A percentile compares a stretch with the other conserved stretches of the same genome.
These are phyloP conservation scores for Argyrosomus regius DNA, from an alignment of 2,797 vertebrate genomes.

Conservation along the genomic window DNA sequence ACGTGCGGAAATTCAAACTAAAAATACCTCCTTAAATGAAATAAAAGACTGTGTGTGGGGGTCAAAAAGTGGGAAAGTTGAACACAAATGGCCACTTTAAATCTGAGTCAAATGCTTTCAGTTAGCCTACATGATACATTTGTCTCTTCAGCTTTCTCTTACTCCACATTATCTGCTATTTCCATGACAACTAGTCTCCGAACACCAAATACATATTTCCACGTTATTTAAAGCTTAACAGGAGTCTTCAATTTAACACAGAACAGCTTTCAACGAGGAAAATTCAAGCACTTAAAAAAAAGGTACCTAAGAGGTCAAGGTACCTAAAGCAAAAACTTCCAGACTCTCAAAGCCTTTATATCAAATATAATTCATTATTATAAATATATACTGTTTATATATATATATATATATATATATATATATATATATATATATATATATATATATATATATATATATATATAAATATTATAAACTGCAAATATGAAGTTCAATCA, in stretches of 20 bases:
- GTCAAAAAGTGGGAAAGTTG: conserved; percentile 15
- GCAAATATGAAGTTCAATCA: no score
- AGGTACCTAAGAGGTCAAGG: no score
- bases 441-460: no score
- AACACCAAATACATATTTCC: conserved; percentile 35
- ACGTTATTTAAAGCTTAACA: conserved; percentile 32
- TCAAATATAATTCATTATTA: no score
- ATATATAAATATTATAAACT: no score
- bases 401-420: no score
- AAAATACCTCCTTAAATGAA: conserved; percentile 3
- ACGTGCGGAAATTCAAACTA: conserved; percentile 2
- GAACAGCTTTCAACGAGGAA: no score
- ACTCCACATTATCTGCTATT: conserved; percentile 41
- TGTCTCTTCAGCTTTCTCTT: conserved; percentile 33
- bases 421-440: no score
- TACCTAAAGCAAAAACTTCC: no score
- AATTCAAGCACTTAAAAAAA: no score
- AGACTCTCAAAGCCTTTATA: no score
- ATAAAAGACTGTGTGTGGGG: not conserved
- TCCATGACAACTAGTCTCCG: conserved; percentile 58
- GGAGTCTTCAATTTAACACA: not conserved
- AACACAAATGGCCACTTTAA: conserved; percentile 38
- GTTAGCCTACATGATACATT: conserved; percentile 33
- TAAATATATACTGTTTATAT: no score
- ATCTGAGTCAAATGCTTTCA: conserved; percentile 29